Evolutionary conservation across 2,113 vertebrate genomes (phyloP).

Genomic region (Muntiacus reevesi): DNA sequence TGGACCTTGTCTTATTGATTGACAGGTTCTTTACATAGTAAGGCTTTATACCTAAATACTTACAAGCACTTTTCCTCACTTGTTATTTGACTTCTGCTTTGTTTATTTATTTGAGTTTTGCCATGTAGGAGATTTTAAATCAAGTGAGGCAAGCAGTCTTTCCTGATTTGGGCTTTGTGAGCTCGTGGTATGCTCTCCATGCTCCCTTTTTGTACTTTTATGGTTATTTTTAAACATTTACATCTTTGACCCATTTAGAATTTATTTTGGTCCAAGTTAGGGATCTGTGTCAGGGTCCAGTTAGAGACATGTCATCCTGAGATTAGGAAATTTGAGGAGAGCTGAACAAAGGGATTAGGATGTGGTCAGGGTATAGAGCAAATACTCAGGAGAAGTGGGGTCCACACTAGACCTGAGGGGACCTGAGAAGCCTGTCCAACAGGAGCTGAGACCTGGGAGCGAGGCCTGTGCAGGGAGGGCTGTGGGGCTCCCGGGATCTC

Average conservation of each 20-base stretch:
- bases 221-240: neutral
- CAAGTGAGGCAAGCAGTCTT: neutral
- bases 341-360: neutral
- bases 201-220: neutral
- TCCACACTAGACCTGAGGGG: accelerated
- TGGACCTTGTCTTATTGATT: neutral
- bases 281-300: neutral
- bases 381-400: neutral
- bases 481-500: accelerated
- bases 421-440: neutral
- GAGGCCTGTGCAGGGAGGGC: neutral
- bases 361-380: neutral
- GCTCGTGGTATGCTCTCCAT: neutral
- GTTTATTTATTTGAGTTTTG: neutral
- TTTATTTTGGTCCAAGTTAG: neutral
- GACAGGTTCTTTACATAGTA: neutral
- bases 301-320: neutral
- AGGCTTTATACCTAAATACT: neutral
- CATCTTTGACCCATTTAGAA: neutral
- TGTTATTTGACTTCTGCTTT: neutral
- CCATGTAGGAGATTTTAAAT: neutral
- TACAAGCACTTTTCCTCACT: neutral
- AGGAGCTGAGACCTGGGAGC: neutral
- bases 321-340: neutral
- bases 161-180: neutral